Percentiles rank a stretch among this genome's conserved stretches.
Evolutionary conservation across 2,888 invertebrate genomes (phyloP).

Genomic region (Euplexia lucipara): DNA sequence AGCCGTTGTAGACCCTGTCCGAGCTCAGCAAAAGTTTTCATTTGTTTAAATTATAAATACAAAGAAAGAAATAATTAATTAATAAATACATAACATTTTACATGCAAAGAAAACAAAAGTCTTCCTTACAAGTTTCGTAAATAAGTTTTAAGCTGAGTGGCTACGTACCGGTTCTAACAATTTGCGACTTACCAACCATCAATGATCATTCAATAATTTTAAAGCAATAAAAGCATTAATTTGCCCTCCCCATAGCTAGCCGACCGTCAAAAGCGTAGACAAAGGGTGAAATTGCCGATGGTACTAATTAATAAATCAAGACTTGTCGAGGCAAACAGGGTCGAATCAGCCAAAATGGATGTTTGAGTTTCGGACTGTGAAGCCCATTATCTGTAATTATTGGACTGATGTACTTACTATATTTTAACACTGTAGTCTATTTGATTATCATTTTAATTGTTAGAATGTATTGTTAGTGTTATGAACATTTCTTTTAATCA

Average conservation of each 20-base stretch:
- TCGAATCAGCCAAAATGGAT: constrained; percentile 64
- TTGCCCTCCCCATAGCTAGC: constrained; percentile 33
- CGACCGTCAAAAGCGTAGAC: constrained; percentile 62
- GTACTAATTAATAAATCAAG: constrained; percentile 82
- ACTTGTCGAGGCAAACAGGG: constrained; percentile 79
- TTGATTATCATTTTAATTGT: constrained; percentile 2
- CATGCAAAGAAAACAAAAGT: too few species aligned
- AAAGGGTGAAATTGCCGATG: constrained; percentile 68
- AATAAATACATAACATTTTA: too few species aligned
- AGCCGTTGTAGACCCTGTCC: too few species aligned
- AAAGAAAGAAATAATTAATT: too few species aligned
- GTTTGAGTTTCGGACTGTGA: constrained; percentile 71
- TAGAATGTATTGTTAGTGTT: neutral
- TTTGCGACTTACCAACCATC: neutral
- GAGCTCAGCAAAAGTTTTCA: too few species aligned
- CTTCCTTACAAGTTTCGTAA: too few species aligned
- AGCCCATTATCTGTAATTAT: constrained; percentile 71
- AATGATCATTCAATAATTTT: constrained; percentile 20
- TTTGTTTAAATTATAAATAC: too few species aligned
- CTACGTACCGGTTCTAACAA: neutral
- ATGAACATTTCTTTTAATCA: neutral
- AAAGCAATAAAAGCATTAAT: constrained; percentile 50
- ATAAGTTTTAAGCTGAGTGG: neutral
- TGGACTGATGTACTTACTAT: constrained; percentile 40
- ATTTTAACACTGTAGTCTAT: constrained; percentile 6